Evolutionary conservation across 2,888 invertebrate genomes (phyloP), one percentile per base, ranked within the genome.

Genomic region (Vesta saturnalis): DNA sequence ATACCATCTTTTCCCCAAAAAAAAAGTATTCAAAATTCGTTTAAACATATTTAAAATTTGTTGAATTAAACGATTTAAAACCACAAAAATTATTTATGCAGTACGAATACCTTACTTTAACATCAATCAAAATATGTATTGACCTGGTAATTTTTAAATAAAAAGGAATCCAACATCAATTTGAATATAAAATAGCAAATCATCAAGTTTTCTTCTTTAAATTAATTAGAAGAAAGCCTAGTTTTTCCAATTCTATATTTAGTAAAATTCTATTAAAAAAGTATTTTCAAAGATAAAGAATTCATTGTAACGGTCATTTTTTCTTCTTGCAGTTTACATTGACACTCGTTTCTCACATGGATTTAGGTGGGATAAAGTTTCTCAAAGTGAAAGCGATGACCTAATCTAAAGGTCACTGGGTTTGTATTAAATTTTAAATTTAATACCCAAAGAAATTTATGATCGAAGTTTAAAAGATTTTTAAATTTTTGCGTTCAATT

Each of bases 301-400:
- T n/a, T n/a, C n/a, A n/a, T n/a, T n/a, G n/a, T n/a, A n/a, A n/a
- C n/a, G 30, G 30, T 10, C 30, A 6, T 30, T 15, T 5, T 10
- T 15, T 49, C 18, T 49, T 49, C 4, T 15, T 3, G 16, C 55
- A 60, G 43, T 60, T 59, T 60, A 64, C 64, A 23, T 23, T 23
- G 54, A 68, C 60, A 60, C 35, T 54, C 65, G 54, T 75, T 75
- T 75, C 75, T 72, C 72, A 69, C 67, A 74, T 75, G 75, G 73
- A 73, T 73, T 69, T 67, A 72, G 23, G 23, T 39, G 69, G 67
- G 69, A 67, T 63, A 21, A 52, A 62, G 18, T 64, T 66, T 60
- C 68, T 67, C 59, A 63, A 72, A 72, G 74, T 74, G 74, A 74
- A 74, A 74, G 74, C 71, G 62, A 72, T 66, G 71, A 68, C 64